Base-by-base conservation (phyloP, 1,140 invertebrate genomes). In the Drosophila seguyi region DNA sequence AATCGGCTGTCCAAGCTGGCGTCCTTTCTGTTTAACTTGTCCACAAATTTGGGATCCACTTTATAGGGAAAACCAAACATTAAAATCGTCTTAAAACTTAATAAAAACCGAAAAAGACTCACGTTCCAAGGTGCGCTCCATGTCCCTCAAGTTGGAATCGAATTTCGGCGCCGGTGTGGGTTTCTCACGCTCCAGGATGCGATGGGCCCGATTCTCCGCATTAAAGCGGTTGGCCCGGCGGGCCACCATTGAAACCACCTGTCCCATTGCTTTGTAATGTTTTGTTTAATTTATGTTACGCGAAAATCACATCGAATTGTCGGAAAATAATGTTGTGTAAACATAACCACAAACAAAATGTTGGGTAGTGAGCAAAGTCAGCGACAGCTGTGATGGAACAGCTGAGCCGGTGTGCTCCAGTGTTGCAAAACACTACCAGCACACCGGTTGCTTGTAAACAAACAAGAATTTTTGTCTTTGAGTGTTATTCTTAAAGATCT, bases 201-300 rank as follows among this genome's bases (percentile, higher is more conserved):
- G 95, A 77, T 95, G 94, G 14, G 95, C 96, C 69, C 96, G 94
- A 86, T 95, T 95, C 85, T 96, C 96, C 8, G 96, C 94, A 91
- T 97, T 97, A 76, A 95, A 96, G 44, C 93, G 93, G 78, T 93
- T 93, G 4, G 94, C 58, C 27, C 94, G 94, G 34, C 93, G 91
- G 27, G 77, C 80, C 14, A 95, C 50, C 39, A 82, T 74, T 0
- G 94, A 94, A 66, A 93, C 83, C 45, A 92, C 81, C 84, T 94
- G 94, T 16, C 95, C 95, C 95, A 95, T 94, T 22, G 16, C 10
- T 8, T 42, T 42, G 29, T 8, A 16, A 20, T 2, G 18, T 41
- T 16, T 8, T 2, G 4, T 71, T 75, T 79, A 34, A 53, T 56
- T 76, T 10, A 77, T 11, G n/a, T 22, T 47, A 18, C 20, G 14